Percentiles rank a stretch among this genome's conserved stretches.
Evolutionary conservation across 2,797 vertebrate species (phyloP).

Genomic region (Rhinogobio ventralis): DNA sequence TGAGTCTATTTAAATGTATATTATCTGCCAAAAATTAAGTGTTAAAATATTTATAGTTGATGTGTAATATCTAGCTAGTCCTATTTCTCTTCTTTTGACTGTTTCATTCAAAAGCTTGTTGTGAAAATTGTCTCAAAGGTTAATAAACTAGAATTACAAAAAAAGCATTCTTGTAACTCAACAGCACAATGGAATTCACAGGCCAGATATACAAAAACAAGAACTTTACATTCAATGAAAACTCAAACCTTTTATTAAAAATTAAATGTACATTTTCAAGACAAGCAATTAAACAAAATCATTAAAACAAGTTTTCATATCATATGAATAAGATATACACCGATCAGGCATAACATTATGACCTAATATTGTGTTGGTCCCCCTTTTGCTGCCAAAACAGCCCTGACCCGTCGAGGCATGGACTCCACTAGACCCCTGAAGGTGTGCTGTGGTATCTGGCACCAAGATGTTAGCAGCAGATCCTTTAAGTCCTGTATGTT

Average conservation of each 20-base stretch:
- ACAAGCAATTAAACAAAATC: background rate
- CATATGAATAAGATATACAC: background rate
- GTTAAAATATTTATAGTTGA: constrained; percentile 25
- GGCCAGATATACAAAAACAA: background rate
- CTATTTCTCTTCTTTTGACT: background rate
- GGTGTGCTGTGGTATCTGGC: too few species aligned
- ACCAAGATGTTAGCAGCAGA: too few species aligned
- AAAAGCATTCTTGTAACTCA: background rate
- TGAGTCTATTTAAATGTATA: constrained; percentile 38
- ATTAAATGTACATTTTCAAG: background rate
- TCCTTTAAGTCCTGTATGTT: too few species aligned
- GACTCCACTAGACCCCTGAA: too few species aligned
- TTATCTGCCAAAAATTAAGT: constrained; percentile 10
- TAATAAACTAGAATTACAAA: constrained; percentile 2
- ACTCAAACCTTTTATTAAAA: background rate
- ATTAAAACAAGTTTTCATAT: background rate
- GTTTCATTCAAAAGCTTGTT: background rate
- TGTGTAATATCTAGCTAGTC: constrained; percentile 5
- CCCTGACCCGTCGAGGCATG: too few species aligned
- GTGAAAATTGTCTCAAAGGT: constrained; percentile 1
- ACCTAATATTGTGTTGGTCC: too few species aligned
- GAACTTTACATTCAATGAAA: background rate
- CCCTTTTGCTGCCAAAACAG: too few species aligned
- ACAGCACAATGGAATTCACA: background rate
- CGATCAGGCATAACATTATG: too few species aligned